Base-by-base conservation (phyloP, 2,113 vertebrate genomes). In the Rhynchopsitta pachyrhyncha region DNA sequence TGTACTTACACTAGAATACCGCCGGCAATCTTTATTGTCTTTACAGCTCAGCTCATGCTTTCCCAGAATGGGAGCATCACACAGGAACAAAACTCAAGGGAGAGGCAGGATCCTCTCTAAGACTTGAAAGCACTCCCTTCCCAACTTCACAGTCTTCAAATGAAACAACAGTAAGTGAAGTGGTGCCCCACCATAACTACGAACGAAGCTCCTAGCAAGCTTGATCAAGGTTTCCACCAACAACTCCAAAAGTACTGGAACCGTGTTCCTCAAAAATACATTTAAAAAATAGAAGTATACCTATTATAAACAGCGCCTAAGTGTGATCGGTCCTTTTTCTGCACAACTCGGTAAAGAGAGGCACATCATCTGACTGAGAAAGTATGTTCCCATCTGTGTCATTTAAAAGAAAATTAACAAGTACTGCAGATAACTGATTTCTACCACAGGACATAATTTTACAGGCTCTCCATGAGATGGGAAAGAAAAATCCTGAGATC, bases 351-450 rank as follows among this genome's bases (percentile, higher is more conserved):
- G 69, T 22, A 70, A 63, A 74, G 46, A 84, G 24, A 47, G 9
- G 39, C 16, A 31, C 17, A 80, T 50, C 22, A 66, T 42, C 44
- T 70, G 49, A 73, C 49, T 50, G 37, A 69, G 55, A 77, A 41
- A 77, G 24, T 39, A 41, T 1, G 6, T 17, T 68, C 55, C 64
- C 57, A 35, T 44, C n/a, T 55, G 10, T 39, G 47, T 28, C 23
- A 82, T 37, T 70, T 73, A 52, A 59, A 70, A 88, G 57, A 85
- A 94, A 95, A 90, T 80, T 73, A 94, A 79, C 62, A 87, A 64
- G 33, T 37, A 73, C 44, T 80, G 59, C 28, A 74, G 52, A 73
- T 28, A 82, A 85, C 42, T 53, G 39, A 85, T 80, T 94, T 57
- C 44, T 67, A 39, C 10, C 52, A 37, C 9, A 88, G 22, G 31